Evolutionary conservation across 1,140 invertebrate genomes (phyloP).

Genomic region (Heliconius congener): DNA sequence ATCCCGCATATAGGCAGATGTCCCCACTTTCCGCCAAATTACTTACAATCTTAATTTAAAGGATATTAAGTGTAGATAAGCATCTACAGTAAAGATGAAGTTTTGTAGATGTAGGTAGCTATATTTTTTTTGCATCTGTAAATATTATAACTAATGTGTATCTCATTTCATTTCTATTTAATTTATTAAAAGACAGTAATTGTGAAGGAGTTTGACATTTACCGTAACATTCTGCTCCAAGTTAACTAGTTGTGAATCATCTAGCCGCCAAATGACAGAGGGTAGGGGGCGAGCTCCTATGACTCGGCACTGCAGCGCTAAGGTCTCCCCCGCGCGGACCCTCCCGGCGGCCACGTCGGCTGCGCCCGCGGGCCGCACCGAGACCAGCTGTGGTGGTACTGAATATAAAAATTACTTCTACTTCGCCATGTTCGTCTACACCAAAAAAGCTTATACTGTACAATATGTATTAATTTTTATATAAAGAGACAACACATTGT

Average conservation of each 20-base stretch:
- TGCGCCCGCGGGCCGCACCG: conserved; percentile 48
- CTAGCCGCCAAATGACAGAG: conserved; percentile 54
- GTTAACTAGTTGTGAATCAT: conserved; percentile 51
- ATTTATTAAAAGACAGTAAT: neutral
- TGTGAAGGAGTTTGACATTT: conserved; percentile 10
- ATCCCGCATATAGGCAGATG: no score
- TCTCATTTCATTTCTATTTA: no score
- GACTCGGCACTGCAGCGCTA: conserved; percentile 62
- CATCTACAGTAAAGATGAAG: no score
- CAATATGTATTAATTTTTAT: neutral
- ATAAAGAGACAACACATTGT: no score
- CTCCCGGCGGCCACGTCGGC: conserved; percentile 42
- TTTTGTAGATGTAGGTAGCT: no score
- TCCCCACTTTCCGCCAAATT: no score
- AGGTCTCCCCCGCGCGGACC: conserved; percentile 47
- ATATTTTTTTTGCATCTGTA: no score
- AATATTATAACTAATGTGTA: no score
- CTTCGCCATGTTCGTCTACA: neutral
- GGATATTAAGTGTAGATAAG: no score
- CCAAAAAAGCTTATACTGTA: neutral
- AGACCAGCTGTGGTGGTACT: conserved; percentile 68
- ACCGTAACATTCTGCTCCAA: conserved; percentile 66
- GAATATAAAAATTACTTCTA: conserved; percentile 20
- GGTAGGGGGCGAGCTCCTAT: conserved; percentile 65
- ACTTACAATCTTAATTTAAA: no score